These are phyloP conservation scores for Drosophila engyochracea DNA, from an alignment of 2,888 invertebrate genomes.

Conservation along the genomic window DNA sequence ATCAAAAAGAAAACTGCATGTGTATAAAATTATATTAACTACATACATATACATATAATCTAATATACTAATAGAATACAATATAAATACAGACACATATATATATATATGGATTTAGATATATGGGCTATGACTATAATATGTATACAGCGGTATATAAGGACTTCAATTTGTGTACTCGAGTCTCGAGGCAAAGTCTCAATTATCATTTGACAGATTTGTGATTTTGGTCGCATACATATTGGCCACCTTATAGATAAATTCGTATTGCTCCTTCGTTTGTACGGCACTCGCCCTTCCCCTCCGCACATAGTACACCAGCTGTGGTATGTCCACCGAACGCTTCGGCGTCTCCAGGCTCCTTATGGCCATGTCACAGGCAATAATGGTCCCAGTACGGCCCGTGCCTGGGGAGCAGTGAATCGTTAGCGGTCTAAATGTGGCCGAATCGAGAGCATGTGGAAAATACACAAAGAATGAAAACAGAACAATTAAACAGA, in stretches of 20 bases:
- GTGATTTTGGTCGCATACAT: slow-evolving; percentile 94
- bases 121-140: slow-evolving; percentile 54
- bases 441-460: slow-evolving; percentile 24
- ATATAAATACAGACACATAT: slow-evolving; percentile 26
- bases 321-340: slow-evolving; percentile 93
- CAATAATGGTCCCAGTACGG: slow-evolving; percentile 93
- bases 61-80: slow-evolving; percentile 44
- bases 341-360: slow-evolving; percentile 92
- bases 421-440: slow-evolving; percentile 90
- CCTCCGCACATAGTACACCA: slow-evolving; percentile 93
- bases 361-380: slow-evolving; percentile 94
- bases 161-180: slow-evolving; percentile 42
- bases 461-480: slow-evolving; percentile 53
- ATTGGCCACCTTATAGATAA: slow-evolving; percentile 95
- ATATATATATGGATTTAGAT: slow-evolving; percentile 12
- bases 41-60: slow-evolving; percentile 12
- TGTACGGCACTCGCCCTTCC: slow-evolving; percentile 96
- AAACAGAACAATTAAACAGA: slow-evolving; percentile 48
- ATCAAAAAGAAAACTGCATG: slow-evolving; percentile 45
- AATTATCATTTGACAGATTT: slow-evolving; percentile 89
- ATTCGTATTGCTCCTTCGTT: slow-evolving; percentile 96
- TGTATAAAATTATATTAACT: slow-evolving; percentile 39
- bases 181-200: slow-evolving; percentile 35
- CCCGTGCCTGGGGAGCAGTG: slow-evolving; percentile 97
- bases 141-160: slow-evolving; percentile 60